Evolutionary conservation across 2,113 vertebrate species (phyloP), one percentile per base, ranked within the genome.

Genomic region (Neopipo cinnamomea): DNA sequence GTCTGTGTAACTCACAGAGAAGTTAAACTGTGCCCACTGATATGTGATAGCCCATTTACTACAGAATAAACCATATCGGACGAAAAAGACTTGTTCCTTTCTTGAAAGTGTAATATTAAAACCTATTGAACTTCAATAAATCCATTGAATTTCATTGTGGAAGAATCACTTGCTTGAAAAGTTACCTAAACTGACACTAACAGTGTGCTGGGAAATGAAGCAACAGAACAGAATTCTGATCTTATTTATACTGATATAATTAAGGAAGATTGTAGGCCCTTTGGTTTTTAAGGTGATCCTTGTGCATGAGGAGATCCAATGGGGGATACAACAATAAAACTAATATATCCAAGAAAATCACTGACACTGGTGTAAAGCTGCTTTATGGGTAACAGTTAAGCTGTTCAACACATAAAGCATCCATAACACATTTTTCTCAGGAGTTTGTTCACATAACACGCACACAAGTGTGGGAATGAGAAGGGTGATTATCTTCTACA

Each of bases 241-340:
- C 52, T 93, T 78, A 52, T 94, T 95, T 94, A 67, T 74, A 52
- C 39, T 80, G 83, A 71, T 88, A 39, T n/a, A 93, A 96, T 94
- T 94, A 81, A 74, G 76, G 88, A 77, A 90, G 25, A 91, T 53
- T 70, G 72, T 67, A 58, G 65, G 30, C 55, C 47, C 65, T 91
- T 87, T 91, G 61, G 80, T 89, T 73, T 79, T 96, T 78, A 41
- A 92, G 70, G 65, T 72, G 58, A 81, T 95, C 46, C 49, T 79
- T 33, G 78, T 37, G 47, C 66, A 53, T 65, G 65, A 92, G 24
- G 55, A 81, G 15, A 33, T 66, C 85, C 77, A 78, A 39, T 9
- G 22, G 56, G 61, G 73, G 44, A 65, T 87, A 19, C 44, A 35
- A 18, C 85, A 81, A 95, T 79, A 94, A 91, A 94, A 84, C 73